Percentiles rank a stretch among this genome's conserved stretches.
Evolutionary conservation across 2,797 vertebrate genomes (phyloP).

Genomic region (Hyperoplus lanceolatus): DNA sequence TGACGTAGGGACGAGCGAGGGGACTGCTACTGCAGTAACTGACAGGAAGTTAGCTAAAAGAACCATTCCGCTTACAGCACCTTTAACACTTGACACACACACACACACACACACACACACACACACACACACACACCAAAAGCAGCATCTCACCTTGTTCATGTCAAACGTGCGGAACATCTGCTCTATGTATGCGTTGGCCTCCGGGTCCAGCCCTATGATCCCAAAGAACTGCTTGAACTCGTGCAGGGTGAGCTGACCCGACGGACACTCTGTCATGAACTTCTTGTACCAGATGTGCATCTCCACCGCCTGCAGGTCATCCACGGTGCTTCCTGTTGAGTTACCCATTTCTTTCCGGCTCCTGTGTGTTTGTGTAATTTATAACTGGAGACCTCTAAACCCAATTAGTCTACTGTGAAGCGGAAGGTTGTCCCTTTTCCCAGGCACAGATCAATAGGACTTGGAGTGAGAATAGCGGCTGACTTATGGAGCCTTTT

Average conservation of each 20-base stretch:
- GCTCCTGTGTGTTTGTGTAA: neutral
- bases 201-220: slow-evolving; percentile 88
- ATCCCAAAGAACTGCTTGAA: slow-evolving; percentile 96
- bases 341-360: slow-evolving; percentile 86
- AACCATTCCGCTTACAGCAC: too few species aligned
- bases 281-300: slow-evolving; percentile 98
- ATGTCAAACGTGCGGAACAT: slow-evolving; percentile 96
- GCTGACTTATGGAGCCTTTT: slow-evolving; percentile 57
- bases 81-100: too few species aligned
- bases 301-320: slow-evolving; percentile 93
- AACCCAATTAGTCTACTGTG: slow-evolving; percentile 82
- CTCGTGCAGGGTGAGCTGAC: slow-evolving; percentile 93
- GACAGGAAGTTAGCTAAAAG: too few species aligned
- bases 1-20: too few species aligned
- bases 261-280: slow-evolving; percentile 94
- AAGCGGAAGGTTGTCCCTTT: slow-evolving; percentile 70
- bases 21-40: too few species aligned
- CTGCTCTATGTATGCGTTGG: slow-evolving; percentile 94
- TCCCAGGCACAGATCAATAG: slow-evolving; percentile 83
- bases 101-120: too few species aligned
- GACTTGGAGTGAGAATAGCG: slow-evolving; percentile 42
- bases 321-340: slow-evolving; percentile 88
- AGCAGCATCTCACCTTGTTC: slow-evolving; percentile 89
- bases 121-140: neutral
- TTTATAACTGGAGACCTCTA: slow-evolving; percentile 8